Evolutionary conservation across 2,888 invertebrate genomes (phyloP), one percentile per base, ranked within the genome.

Genomic region (Hecatera dysodea): DNA sequence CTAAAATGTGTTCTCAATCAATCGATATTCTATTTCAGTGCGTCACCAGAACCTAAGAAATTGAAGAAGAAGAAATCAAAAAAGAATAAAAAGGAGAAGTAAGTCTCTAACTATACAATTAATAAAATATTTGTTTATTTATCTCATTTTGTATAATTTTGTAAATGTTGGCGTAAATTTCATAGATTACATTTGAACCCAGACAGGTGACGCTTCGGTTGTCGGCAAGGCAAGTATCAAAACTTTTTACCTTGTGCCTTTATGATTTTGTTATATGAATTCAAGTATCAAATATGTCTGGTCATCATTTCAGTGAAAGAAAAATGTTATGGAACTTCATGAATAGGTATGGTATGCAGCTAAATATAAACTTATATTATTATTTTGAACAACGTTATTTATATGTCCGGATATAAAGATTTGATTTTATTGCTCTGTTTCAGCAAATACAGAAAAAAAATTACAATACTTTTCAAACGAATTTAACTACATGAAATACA

Each of bases 51-150:
- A 88, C 96, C 97, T 36, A 98, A 97, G 93, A 97, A 97, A 89
- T 95, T 97, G 79, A 98, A 98, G 95, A 98, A 98, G 96, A 98
- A 98, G 95, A 98, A 97, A 91, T 97, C 97, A 0, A 98, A 98
- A 92, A 97, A 97, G 93, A 97, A 97, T 89, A 97, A 97, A 92
- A 97, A 97, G 93, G 97, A 97, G 84, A 97, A 97, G 97, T 97
- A 95, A 96, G 96, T 96, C 90, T 76, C 27, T 42, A 19, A 22
- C 42, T 27, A n/a, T 11, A 56, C 12, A 55, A 60, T 59, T 55
- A 27, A 67, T 62, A 62, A 46, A 59, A 46, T 77, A 77, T 75
- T 68, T 66, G 36, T 74, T 73, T 80, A 73, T 75, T 81, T 76
- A 57, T 67, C 67, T 74, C 63, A 80, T 73, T 75, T 69, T 74